Evolutionary conservation across 2,113 vertebrate genomes (phyloP).

Genomic region (Terrapene triunguis): DNA sequence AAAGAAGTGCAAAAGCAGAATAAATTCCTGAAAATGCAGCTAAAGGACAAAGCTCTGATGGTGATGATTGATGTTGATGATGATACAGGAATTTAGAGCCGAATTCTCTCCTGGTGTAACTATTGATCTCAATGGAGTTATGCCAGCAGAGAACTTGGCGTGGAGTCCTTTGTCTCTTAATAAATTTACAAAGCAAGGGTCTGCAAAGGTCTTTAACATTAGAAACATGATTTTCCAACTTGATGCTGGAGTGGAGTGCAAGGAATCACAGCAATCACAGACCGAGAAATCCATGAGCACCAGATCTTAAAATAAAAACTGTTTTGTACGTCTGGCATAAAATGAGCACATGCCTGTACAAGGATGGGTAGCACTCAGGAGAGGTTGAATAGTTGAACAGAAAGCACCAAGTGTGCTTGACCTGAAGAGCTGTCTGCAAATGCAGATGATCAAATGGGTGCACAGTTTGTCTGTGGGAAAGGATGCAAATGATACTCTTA

Average conservation of each 20-base stretch:
- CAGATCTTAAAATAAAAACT: not conserved
- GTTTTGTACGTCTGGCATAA: not conserved
- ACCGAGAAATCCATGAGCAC: not conserved
- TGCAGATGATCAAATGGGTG: not conserved
- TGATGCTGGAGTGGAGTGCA: not conserved
- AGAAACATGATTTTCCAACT: not conserved
- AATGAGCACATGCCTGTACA: fast-evolving
- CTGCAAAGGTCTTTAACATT: not conserved
- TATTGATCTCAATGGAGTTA: fast-evolving
- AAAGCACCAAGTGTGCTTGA: fast-evolving
- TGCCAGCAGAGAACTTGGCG: not conserved
- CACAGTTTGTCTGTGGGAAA: not conserved
- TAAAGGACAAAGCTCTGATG: fast-evolving
- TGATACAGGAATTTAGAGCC: not conserved
- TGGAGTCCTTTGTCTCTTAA: fast-evolving
- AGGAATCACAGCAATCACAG: not conserved
- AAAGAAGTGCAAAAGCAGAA: not conserved
- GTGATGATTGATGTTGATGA: not conserved
- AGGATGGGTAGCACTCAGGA: not conserved
- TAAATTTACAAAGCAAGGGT: not conserved
- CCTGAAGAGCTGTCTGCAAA: not conserved
- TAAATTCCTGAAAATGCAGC: not conserved
- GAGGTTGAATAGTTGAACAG: fast-evolving
- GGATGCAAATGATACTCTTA: not conserved
- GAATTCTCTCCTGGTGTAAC: not conserved